A percentile compares a stretch with the other conserved stretches of the same genome.
Evolutionary conservation across 2,888 invertebrate genomes (phyloP).

Genomic region (Muscina levida): DNA sequence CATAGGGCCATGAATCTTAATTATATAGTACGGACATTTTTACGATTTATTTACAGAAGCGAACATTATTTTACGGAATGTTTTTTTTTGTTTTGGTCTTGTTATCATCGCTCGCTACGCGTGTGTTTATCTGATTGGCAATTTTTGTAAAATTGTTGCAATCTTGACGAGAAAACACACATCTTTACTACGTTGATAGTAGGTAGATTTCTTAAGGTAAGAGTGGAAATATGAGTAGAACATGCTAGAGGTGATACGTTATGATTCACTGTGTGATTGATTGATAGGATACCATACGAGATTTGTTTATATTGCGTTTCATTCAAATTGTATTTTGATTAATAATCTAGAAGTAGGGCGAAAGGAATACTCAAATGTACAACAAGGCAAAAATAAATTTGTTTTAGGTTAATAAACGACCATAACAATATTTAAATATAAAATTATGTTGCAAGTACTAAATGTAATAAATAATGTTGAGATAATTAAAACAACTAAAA

Average conservation of each 20-base stretch:
- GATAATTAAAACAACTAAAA: too few relatives aligned
- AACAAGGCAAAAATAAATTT: too few relatives aligned
- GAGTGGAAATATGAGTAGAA: neutral
- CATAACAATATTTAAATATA: neutral
- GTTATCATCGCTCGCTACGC: too few relatives aligned
- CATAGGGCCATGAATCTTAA: constrained; percentile 29
- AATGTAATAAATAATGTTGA: neutral
- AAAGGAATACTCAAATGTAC: neutral
- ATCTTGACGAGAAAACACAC: neutral
- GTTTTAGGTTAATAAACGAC: too few relatives aligned
- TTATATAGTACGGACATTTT: constrained; percentile 10
- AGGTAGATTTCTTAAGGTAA: too few relatives aligned
- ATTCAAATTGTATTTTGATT: neutral
- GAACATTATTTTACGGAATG: neutral
- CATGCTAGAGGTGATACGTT: neutral
- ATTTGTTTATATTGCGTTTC: neutral
- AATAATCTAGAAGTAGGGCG: neutral
- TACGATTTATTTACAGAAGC: neutral
- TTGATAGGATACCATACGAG: constrained; percentile 10
- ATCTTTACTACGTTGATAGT: neutral
- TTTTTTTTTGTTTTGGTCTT: too few relatives aligned
- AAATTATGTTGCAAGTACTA: neutral
- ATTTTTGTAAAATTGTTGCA: neutral
- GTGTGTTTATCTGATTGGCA: too few relatives aligned
- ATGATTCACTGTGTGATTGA: neutral